These are phyloP conservation scores for Prunella himalayana DNA, from an alignment of 2,113 vertebrate genomes.

Conservation along the genomic window DNA sequence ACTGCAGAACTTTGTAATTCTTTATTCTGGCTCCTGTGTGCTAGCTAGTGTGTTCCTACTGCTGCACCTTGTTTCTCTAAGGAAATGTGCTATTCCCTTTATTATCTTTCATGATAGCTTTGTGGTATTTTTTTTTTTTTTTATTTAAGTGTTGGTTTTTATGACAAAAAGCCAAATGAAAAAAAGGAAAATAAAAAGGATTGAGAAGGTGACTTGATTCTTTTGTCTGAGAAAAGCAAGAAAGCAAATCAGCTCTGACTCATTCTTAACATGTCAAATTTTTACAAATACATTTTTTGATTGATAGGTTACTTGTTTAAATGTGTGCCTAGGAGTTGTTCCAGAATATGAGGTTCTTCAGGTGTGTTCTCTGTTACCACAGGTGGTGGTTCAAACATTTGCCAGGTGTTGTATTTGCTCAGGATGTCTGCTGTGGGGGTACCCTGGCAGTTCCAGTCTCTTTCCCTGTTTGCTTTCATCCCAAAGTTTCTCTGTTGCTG, in stretches of 20 bases:
- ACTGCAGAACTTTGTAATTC: not conserved
- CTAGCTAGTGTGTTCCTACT: not conserved
- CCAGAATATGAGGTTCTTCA: not conserved
- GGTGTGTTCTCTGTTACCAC: not conserved
- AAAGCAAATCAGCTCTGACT: not conserved
- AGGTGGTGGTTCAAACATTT: not conserved
- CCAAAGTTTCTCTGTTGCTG: not conserved
- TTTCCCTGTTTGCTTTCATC: not conserved
- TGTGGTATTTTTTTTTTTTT: not conserved
- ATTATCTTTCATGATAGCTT: not conserved
- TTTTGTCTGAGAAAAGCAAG: not conserved
- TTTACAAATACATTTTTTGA: not conserved
- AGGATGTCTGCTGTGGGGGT: accelerated
- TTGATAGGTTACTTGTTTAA: not conserved
- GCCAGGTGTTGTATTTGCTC: not conserved
- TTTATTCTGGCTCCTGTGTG: not conserved
- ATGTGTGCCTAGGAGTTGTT: not conserved
- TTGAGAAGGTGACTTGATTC: not conserved
- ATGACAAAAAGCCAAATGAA: not conserved
- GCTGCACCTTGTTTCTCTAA: not conserved
- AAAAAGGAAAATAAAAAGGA: not conserved
- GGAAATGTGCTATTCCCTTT: not conserved
- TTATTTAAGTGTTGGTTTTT: not conserved
- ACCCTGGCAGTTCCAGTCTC: not conserved
- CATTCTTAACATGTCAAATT: not conserved